Percentiles rank a stretch among this genome's conserved stretches.
phyloP scores from a whole-genome alignment of 2,797 vertebrate genomes.

The Acrossocheilus wenchowensis region DNA sequence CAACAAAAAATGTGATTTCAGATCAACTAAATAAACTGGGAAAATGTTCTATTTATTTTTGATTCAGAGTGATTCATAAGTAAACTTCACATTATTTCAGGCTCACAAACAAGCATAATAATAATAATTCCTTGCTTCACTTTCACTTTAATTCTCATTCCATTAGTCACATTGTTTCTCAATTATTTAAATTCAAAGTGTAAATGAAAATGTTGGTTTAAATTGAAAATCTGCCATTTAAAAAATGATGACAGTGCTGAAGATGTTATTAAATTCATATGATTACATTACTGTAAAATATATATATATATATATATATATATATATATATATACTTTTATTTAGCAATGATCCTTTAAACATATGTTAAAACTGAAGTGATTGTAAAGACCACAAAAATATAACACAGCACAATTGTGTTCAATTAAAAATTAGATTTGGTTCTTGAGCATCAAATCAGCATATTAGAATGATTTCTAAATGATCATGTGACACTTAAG shows the following conservation, averaged over 20 bases:
- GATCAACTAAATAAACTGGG: not conserved
- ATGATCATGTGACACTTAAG: not conserved
- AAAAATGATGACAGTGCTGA: not conserved
- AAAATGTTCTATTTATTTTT: not conserved
- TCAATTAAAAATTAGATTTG: not conserved
- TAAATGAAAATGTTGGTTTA: not conserved
- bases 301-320: too few species aligned
- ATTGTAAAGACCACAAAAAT: not conserved
- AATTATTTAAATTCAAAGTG: not conserved
- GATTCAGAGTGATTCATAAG: not conserved
- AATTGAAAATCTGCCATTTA: too few species aligned
- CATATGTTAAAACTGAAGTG: not conserved
- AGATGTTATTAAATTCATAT: not conserved
- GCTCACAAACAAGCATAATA: not conserved
- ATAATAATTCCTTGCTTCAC: not conserved
- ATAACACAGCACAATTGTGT: not conserved
- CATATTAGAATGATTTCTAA: not conserved
- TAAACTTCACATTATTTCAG: not conserved
- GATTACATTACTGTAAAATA: not conserved
- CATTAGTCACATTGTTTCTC: not conserved
- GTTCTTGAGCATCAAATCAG: not conserved
- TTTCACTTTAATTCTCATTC: not conserved
- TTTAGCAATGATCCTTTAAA: not conserved
- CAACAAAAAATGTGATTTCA: not conserved
- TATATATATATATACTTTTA: not conserved